Conservation (phyloP, 1,140 invertebrate genomes). For the Drosophila dunni region DNA sequence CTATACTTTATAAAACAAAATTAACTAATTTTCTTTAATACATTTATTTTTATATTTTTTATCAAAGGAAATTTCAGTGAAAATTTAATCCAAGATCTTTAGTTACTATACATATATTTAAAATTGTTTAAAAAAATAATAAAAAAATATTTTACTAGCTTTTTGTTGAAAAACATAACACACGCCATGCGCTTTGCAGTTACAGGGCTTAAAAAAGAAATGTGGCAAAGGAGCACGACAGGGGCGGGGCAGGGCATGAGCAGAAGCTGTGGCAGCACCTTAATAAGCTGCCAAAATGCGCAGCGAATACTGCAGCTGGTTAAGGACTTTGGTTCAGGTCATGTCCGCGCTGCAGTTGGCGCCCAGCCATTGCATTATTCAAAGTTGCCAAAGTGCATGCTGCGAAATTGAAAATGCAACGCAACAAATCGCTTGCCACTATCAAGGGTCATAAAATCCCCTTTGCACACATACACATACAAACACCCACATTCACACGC, state of each 20-base stretch:
- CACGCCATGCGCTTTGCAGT: no score
- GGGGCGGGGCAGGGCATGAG: not conserved
- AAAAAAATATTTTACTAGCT: no score
- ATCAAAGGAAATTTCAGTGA: no score
- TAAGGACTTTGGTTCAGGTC: slow-evolving; percentile 12
- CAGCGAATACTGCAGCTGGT: slow-evolving; percentile 22
- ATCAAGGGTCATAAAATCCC: slow-evolving; percentile 80
- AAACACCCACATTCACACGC: slow-evolving; percentile 29
- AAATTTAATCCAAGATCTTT: no score
- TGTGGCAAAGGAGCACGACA: not conserved
- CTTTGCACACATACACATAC: slow-evolving; percentile 18
- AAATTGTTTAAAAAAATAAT: no score
- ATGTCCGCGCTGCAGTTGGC: slow-evolving; percentile 39
- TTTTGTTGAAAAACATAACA: no score
- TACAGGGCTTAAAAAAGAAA: not conserved
- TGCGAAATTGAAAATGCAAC: slow-evolving; percentile 80
- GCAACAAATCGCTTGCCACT: slow-evolving; percentile 80
- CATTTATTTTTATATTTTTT: no score
- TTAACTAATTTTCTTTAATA: no score
- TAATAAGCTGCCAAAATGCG: slow-evolving; percentile 71
- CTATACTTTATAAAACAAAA: no score
- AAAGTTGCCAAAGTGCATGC: slow-evolving; percentile 70
- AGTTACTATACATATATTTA: no score
- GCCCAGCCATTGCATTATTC: slow-evolving; percentile 72
- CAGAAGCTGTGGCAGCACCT: slow-evolving; percentile 18